A percentile compares a stretch with the other conserved stretches of the same genome.
Evolutionary conservation across 2,888 invertebrate species (phyloP).

Genomic region (Gymnoscelis rufifasciata): DNA sequence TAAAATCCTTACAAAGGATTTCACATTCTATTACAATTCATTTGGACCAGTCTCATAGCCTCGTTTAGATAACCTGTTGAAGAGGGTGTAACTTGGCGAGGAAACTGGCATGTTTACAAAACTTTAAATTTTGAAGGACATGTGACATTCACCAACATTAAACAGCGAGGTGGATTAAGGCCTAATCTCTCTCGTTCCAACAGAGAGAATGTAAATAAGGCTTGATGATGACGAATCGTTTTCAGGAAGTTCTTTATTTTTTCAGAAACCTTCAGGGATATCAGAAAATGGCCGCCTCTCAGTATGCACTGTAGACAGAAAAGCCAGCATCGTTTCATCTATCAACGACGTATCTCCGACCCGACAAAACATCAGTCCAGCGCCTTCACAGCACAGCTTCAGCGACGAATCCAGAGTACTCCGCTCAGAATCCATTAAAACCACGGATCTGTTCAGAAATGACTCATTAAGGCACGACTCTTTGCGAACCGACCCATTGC

Average conservation of each 20-base stretch:
- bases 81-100: too few relatives aligned
- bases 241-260: slow-evolving; percentile 12
- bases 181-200: too few relatives aligned
- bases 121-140: too few relatives aligned
- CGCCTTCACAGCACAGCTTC: slow-evolving; percentile 66
- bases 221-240: neutral
- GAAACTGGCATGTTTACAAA: too few relatives aligned
- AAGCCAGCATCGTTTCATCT: slow-evolving; percentile 71
- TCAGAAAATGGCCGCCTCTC: slow-evolving; percentile 70
- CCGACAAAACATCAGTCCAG: slow-evolving; percentile 61
- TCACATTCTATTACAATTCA: too few relatives aligned
- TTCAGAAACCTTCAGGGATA: slow-evolving; percentile 53
- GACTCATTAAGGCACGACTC: slow-evolving; percentile 1
- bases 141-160: too few relatives aligned
- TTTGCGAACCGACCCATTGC: neutral
- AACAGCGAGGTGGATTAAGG: too few relatives aligned
- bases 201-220: too few relatives aligned
- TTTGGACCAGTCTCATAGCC: too few relatives aligned
- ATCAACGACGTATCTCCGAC: slow-evolving; percentile 68
- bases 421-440: slow-evolving; percentile 60
- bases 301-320: slow-evolving; percentile 67
- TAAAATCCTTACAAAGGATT: too few relatives aligned
- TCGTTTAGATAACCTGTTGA: too few relatives aligned
- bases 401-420: slow-evolving; percentile 51
- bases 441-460: slow-evolving; percentile 9